A percentile compares a stretch with the other conserved stretches of the same genome.
Conservation (phyloP, 2,888 invertebrate species). For the Congeria kusceri region DNA sequence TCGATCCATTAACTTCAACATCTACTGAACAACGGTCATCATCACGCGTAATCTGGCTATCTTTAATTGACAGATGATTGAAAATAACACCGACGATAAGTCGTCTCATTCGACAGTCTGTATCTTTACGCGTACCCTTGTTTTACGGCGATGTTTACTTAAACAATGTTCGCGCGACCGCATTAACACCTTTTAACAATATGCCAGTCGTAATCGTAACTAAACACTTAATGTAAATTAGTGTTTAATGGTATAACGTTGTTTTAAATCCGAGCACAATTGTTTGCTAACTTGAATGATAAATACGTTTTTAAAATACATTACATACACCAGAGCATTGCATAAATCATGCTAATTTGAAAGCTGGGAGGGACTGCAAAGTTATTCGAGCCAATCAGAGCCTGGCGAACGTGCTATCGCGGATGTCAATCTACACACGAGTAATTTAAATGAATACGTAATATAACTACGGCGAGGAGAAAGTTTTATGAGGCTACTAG, state of each 20-base stretch:
- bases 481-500: conserved; percentile 22
- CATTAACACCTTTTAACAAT: not conserved
- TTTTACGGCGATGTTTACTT: too few relatives aligned
- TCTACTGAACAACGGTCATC: not conserved
- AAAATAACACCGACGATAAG: too few relatives aligned
- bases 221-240: not conserved
- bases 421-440: not conserved
- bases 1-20: not conserved
- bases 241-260: not conserved
- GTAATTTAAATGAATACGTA: conserved; percentile 39
- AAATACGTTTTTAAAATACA: conserved; percentile 32
- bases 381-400: not conserved
- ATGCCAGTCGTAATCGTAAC: not conserved
- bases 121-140: too few relatives aligned
- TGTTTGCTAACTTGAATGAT: conserved; percentile 27
- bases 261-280: conserved; percentile 14
- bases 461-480: conserved; percentile 9
- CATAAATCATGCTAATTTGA: conserved; percentile 57
- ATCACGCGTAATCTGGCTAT: too few relatives aligned
- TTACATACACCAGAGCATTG: conserved; percentile 8
- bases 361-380: conserved; percentile 34
- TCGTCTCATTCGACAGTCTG: too few relatives aligned
- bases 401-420: not conserved
- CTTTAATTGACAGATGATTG: too few relatives aligned
- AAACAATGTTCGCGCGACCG: too few relatives aligned